A percentile compares a stretch with the other conserved stretches of the same genome.
phyloP scores from a whole-genome alignment of 2,888 invertebrate genomes.

The Scaptodrosophila latifasciaeformis region DNA sequence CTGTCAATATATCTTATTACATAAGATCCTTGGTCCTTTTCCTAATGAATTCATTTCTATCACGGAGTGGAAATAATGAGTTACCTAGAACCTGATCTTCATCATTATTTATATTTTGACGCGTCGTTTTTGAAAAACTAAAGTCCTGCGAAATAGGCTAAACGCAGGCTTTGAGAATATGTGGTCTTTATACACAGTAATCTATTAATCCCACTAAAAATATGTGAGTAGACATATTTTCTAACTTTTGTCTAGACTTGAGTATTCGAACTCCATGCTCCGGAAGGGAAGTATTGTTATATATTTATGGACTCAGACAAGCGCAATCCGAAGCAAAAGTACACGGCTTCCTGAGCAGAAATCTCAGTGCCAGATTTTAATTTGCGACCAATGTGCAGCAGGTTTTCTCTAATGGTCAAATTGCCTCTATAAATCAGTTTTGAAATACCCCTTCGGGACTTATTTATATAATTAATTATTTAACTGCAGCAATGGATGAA shows the following conservation, averaged over 20 bases:
- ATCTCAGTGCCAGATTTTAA: conserved; percentile 7
- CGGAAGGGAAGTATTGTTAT: conserved; percentile 18
- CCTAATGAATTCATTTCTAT: conserved; percentile 4
- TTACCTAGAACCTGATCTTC: background rate
- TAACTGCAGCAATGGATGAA: conserved; percentile 12
- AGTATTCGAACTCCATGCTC: conserved; percentile 19
- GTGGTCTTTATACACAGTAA: conserved; percentile 11
- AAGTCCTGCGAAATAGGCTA: background rate
- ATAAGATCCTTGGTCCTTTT: background rate
- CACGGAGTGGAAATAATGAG: background rate
- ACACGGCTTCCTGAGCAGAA: conserved; percentile 11
- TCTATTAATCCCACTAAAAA: conserved; percentile 17
- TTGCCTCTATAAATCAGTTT: conserved; percentile 3
- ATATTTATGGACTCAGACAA: background rate
- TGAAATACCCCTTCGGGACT: conserved; percentile 11
- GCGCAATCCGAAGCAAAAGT: background rate
- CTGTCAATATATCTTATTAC: background rate
- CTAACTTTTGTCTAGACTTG: conserved; percentile 6
- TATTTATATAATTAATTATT: conserved; percentile 11
- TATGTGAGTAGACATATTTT: conserved; percentile 12
- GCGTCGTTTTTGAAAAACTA: background rate
- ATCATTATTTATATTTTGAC: background rate
- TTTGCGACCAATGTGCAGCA: conserved; percentile 5
- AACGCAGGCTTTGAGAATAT: background rate
- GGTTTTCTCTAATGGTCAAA: conserved; percentile 4